Evolutionary conservation across 2,113 vertebrate species (phyloP), one percentile per base, ranked within the genome.

Genomic region (Hoplias malabaricus): DNA sequence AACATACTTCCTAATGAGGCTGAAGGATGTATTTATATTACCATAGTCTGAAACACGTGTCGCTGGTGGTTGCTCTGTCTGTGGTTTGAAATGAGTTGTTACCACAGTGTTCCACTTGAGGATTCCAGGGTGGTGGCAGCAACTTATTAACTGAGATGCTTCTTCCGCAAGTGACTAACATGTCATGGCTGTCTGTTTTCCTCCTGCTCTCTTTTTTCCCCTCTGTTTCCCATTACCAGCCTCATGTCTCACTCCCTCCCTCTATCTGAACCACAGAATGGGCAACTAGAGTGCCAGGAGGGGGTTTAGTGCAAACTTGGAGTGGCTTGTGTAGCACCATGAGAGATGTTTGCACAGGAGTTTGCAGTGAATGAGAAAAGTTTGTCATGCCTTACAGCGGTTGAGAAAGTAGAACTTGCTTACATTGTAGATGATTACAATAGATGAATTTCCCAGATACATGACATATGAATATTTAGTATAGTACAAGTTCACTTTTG

Each of bases 151-250:
- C 62, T 38, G 61, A 63, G 34, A 33, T 31, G 27, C 67, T 69
- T 34, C 67, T 69, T 38, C 59, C 16, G 13, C 19, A 14, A 73
- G 63, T 5, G 9, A 69, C 23, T 27, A 53, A 16, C 16, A 21
- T 74, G 43, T 59, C 27, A n/a, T 36, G 27, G 50, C 40, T 77
- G 63, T 73, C 53, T 40, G 62, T 69, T 80, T 77, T 69, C 42
- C 16, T 66, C 53, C 53, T 8, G 34, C 69, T 46, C 38, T 12
- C 27, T 72, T 69, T 75, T n/a, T 11, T 65, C 69, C 40, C 46
- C 31, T 80, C 69, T 83, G 77, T 75, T 83, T 83, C 61, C 50
- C 50, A 82, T 82, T 79, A 72, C 33, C 43, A 75, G 69, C 25
- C 73, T 69, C 48, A 43, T 77, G 53, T 67, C 62, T 77, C 14